Evolutionary conservation across 1,140 invertebrate genomes (phyloP).

Genomic region (Heterodera carotae): DNA sequence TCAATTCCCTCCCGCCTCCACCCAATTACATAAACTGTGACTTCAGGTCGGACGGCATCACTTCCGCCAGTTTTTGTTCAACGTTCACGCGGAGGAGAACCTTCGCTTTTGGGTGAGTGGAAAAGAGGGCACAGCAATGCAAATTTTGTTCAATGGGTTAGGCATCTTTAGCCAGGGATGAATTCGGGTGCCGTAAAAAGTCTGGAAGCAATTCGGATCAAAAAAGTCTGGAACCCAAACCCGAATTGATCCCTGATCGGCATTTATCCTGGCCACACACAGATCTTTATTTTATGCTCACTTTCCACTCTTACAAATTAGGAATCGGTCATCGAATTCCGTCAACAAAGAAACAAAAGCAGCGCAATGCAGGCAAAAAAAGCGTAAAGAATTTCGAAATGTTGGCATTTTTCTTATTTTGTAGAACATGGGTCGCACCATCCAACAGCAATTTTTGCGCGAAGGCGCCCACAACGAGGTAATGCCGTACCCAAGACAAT

Average conservation of each 20-base stretch:
- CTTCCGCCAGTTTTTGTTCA: conserved; percentile 61
- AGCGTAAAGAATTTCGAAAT: no score
- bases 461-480: conserved; percentile 64
- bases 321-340: conserved; percentile 44
- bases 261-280: conserved; percentile 31
- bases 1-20: no score
- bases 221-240: no score
- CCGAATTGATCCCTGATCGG: neutral
- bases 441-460: conserved; percentile 58
- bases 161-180: no score
- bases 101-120: conserved; percentile 65
- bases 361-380: conserved; percentile 48
- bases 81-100: conserved; percentile 64
- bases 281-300: neutral
- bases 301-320: neutral
- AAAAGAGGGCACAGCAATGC: no score
- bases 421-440: conserved; percentile 58
- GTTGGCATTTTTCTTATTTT: neutral
- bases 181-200: neutral
- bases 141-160: no score
- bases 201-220: no score
- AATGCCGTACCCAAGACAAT: neutral
- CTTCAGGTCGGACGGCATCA: conserved; percentile 62
- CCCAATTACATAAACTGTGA: no score
- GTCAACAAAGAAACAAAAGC: conserved; percentile 52